These are phyloP conservation scores for Rhinella marina DNA, from an alignment of 2,797 vertebrate species.

Conservation along the genomic window DNA sequence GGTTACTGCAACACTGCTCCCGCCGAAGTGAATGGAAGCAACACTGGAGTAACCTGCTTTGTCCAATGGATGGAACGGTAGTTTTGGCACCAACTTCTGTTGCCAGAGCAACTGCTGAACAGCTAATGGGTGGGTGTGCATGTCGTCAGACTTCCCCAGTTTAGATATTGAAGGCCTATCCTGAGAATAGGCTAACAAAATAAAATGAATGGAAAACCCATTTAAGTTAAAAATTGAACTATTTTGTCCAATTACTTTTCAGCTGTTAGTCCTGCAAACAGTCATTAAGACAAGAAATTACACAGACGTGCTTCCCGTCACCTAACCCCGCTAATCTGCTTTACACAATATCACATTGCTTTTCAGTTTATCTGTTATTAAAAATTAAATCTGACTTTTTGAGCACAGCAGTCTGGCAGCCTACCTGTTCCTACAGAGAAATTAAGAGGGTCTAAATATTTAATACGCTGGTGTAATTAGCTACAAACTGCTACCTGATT, in stretches of 20 bases:
- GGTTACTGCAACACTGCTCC: too few relatives aligned
- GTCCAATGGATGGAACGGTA: too few relatives aligned
- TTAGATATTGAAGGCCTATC: too few relatives aligned
- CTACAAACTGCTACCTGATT: conserved; percentile 82
- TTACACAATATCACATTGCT: conserved; percentile 59
- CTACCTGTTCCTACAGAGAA: conserved; percentile 69
- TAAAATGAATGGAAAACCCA: too few relatives aligned
- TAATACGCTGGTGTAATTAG: conserved; percentile 79
- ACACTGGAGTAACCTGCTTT: too few relatives aligned
- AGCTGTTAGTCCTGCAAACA: conserved; percentile 26
- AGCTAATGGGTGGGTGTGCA: too few relatives aligned
- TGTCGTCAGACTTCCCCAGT: too few relatives aligned
- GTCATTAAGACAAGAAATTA: conserved; percentile 29
- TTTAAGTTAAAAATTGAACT: not conserved
- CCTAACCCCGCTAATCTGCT: conserved; percentile 25
- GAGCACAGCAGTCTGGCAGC: conserved; percentile 67
- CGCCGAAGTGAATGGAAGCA: too few relatives aligned
- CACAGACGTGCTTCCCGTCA: not conserved
- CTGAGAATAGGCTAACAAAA: too few relatives aligned
- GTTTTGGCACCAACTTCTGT: too few relatives aligned
- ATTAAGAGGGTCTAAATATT: conserved; percentile 78
- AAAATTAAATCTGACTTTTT: conserved; percentile 74
- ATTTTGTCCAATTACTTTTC: conserved; percentile 16
- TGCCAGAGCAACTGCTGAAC: too few relatives aligned
- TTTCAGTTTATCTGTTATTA: conserved; percentile 76